Base-by-base conservation (phyloP, 1,140 invertebrate species). In the Neodiprion lecontei region DNA sequence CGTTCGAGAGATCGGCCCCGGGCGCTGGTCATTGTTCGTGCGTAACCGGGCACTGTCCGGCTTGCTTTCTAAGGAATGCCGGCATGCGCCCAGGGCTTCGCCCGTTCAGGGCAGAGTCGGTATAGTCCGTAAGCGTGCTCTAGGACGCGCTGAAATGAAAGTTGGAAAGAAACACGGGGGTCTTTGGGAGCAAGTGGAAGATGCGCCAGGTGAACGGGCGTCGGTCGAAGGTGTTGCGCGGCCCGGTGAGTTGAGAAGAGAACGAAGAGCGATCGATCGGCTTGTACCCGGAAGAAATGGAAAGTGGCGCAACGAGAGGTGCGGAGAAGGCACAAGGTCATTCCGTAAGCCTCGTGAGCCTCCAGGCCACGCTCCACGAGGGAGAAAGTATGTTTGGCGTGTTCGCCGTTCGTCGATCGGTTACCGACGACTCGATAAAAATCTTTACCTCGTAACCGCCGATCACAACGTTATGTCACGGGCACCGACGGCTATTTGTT, bases 201-300 rank as follows among this genome's bases (percentile, higher is more conserved):
- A 40, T 40, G 4, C 5, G 28, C 28, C 28, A 40, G 28, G 28
- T 40, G 28, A 40, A 40, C 28, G 28, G 28, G 28, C 28, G 5
- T 40, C 28, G 28, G 28, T 40, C 28, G 28, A 40, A 40, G 53
- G 53, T 61, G 11, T 61, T 61, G 53, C 53, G 2, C n/a, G 11
- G 53, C 8, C 11, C n/a, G 4, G 53, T 61, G 53, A 61, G 53
- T 61, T 14, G 53, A 5, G n/a, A 61, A 5, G n/a, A 61, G 53
- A 61, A 61, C 11, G 40, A 17, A 47, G 40, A 69, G 11, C 9
- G 40, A 23, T 69, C 67, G 67, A 77, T 77, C 75, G 70, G 76
- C 74, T 75, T 40, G 5, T 69, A 79, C 74, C 76, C 72, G 74
- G 66, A 77, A 74, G 75, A 79, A 79, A 77, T 73, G 48, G 76